phyloP scores from a whole-genome alignment of 1,140 invertebrate genomes.

The Calosoma granatense region DNA sequence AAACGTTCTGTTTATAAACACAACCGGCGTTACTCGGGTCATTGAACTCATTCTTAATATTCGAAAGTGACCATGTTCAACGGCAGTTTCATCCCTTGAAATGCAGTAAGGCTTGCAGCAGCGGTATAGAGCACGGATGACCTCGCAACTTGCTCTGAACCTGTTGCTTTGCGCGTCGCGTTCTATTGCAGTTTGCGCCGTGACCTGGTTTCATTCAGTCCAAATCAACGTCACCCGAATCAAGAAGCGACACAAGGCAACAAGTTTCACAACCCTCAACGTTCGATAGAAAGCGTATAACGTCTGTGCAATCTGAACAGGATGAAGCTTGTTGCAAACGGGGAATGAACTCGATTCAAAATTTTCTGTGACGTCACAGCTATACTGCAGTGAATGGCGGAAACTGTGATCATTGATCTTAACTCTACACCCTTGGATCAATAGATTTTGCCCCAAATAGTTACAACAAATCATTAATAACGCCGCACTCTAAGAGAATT shows the following conservation, averaged over 20 bases:
- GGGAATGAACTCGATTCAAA: background rate
- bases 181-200: background rate
- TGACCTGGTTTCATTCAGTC: background rate
- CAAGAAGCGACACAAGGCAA: background rate
- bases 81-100: no score
- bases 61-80: no score
- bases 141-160: background rate
- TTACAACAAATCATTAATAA: no score
- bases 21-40: no score
- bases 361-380: background rate
- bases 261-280: background rate
- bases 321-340: background rate
- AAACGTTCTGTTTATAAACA: background rate
- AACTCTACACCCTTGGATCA: background rate
- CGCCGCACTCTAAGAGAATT: no score
- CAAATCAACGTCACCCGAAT: background rate
- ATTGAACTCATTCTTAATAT: no score
- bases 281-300: background rate
- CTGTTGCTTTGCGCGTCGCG: background rate
- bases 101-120: background rate
- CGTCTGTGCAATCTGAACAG: background rate
- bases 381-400: background rate
- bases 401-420: background rate
- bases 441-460: background rate
- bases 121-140: background rate